A percentile compares a stretch with the other conserved stretches of the same genome.
Conservation (phyloP, 2,888 invertebrate species). For the Thereva nobilitata region DNA sequence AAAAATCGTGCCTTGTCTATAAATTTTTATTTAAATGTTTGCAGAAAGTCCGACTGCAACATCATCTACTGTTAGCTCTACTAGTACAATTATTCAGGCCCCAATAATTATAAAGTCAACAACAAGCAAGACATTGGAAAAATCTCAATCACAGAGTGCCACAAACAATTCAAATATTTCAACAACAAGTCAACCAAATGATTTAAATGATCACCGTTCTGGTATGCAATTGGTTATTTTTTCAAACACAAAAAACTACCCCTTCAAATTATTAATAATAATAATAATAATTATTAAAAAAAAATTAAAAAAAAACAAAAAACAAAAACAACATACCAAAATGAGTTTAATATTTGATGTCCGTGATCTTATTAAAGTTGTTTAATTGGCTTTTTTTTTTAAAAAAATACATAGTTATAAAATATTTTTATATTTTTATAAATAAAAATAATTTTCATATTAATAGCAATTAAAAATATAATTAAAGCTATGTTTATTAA, state of each 20-base stretch:
- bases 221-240: conserved; percentile 40
- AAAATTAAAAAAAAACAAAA: no score
- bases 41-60: conserved; percentile 43
- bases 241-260: conserved; percentile 4
- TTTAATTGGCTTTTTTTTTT: no score
- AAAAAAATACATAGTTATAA: no score
- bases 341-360: no score
- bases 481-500: conserved; percentile 26
- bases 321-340: no score
- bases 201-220: conserved; percentile 39
- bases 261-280: no score
- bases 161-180: conserved; percentile 33
- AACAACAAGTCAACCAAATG: conserved; percentile 39
- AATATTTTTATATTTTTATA: no score
- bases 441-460: no score
- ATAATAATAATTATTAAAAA: no score
- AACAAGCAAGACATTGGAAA: conserved; percentile 39
- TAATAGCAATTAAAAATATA: background rate
- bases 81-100: conserved; percentile 42
- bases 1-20: conserved; percentile 14
- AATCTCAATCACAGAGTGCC: conserved; percentile 34
- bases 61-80: conserved; percentile 42
- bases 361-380: no score
- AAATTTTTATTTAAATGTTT: conserved; percentile 36
- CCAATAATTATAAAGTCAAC: conserved; percentile 40